These are phyloP conservation scores for Lucifuga dentata DNA, from an alignment of 2,113 vertebrate genomes.

Conservation along the genomic window DNA sequence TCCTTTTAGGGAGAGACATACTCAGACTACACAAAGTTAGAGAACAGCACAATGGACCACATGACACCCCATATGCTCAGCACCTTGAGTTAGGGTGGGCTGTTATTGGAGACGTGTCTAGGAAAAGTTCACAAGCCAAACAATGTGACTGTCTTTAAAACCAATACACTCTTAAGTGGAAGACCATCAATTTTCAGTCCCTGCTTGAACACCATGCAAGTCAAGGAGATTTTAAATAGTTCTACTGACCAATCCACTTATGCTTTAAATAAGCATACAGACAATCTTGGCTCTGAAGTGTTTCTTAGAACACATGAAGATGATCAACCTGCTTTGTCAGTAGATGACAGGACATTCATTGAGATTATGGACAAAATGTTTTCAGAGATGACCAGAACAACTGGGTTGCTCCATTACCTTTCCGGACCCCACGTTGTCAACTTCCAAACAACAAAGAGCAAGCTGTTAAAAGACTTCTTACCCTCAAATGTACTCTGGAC, in stretches of 20 bases:
- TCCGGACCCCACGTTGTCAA: not conserved
- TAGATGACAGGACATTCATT: slow-evolving; percentile 4
- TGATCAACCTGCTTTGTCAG: not conserved
- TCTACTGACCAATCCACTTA: not conserved
- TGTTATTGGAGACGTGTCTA: slow-evolving; percentile 2
- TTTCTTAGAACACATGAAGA: not conserved
- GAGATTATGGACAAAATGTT: slow-evolving; percentile 5
- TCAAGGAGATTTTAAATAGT: not conserved
- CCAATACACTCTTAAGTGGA: slow-evolving; percentile 1
- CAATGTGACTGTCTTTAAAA: not conserved
- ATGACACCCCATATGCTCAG: slow-evolving; percentile 24
- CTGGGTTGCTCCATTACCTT: slow-evolving; percentile 24
- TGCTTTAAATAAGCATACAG: not conserved
- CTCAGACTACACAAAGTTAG: not conserved
- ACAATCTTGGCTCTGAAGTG: not conserved
- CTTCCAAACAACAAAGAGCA: slow-evolving; percentile 4
- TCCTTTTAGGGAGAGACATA: not conserved
- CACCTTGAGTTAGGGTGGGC: slow-evolving; percentile 14
- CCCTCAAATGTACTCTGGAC: not conserved
- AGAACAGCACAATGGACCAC: not conserved
- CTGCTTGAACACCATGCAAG: not conserved
- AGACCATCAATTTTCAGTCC: not conserved
- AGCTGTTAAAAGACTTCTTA: not conserved
- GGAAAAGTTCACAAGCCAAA: not conserved
- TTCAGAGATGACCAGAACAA: slow-evolving; percentile 8